phyloP scores from a whole-genome alignment of 2,797 vertebrate genomes.

The Lates japonicus region DNA sequence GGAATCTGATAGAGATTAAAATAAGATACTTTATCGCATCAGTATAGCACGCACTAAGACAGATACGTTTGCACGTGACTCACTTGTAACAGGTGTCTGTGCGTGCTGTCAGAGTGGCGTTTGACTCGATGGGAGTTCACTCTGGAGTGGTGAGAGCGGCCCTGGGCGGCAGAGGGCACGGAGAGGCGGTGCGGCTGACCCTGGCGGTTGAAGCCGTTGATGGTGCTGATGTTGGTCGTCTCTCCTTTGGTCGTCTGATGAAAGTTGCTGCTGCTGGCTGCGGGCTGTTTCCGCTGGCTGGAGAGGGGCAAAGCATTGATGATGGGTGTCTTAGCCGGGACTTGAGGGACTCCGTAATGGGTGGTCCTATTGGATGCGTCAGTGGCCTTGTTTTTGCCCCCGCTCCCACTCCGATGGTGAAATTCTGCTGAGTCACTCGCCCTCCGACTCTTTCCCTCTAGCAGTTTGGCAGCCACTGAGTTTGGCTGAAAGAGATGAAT shows the following conservation, averaged over 20 bases:
- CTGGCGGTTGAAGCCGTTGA: conserved; percentile 84
- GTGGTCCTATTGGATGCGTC: conserved; percentile 75
- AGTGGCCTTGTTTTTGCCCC: conserved; percentile 71
- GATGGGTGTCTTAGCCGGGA: conserved; percentile 83
- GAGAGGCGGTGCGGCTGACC: conserved; percentile 73
- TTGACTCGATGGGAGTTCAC: conserved; percentile 70
- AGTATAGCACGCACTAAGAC: neutral
- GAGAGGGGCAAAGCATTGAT: conserved; percentile 68
- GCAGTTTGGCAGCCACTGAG: conserved; percentile 79
- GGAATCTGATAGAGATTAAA: neutral
- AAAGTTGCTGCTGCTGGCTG: conserved; percentile 54
- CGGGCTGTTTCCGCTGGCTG: conserved; percentile 65
- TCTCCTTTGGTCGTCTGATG: conserved; percentile 54
- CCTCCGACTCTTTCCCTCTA: conserved; percentile 77
- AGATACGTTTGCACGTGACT: conserved; percentile 48
- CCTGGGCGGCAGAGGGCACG: conserved; percentile 66
- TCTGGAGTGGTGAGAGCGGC: conserved; percentile 77
- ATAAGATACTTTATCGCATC: neutral
- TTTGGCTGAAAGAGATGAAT: conserved; percentile 79
- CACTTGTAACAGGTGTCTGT: conserved; percentile 76
- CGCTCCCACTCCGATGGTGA: conserved; percentile 62
- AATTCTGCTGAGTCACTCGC: conserved; percentile 78
- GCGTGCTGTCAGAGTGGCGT: conserved; percentile 62
- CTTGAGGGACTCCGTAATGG: conserved; percentile 82
- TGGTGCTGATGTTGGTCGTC: conserved; percentile 49